These are phyloP conservation scores for Bombyx huttoni DNA, from an alignment of 2,888 invertebrate genomes.

Conservation along the genomic window DNA sequence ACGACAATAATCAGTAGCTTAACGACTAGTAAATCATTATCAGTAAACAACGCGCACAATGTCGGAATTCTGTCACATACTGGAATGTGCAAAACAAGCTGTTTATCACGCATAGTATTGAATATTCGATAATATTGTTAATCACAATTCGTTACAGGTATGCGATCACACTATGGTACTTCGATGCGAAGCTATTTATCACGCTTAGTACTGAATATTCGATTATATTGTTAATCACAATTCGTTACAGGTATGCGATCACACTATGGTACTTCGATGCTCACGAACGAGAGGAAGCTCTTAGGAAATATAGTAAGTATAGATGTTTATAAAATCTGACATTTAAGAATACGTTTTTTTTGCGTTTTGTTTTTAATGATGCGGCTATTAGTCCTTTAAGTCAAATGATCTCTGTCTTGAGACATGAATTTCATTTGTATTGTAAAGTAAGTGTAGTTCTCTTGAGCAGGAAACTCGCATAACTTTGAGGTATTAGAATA, in stretches of 20 bases:
- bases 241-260: constrained; percentile 82
- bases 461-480: too few species aligned
- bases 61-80: too few species aligned
- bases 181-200: constrained; percentile 79
- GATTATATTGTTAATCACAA: not conserved
- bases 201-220: too few species aligned
- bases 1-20: too few species aligned
- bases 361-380: not conserved
- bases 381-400: too few species aligned
- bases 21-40: too few species aligned
- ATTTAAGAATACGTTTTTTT: not conserved
- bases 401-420: not conserved
- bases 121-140: too few species aligned
- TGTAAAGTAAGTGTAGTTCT: not conserved
- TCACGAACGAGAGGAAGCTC: constrained; percentile 83
- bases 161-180: constrained; percentile 94
- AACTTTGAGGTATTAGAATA: too few species aligned
- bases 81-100: too few species aligned
- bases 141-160: constrained; percentile 69
- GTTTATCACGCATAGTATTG: too few species aligned
- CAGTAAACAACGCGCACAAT: too few species aligned
- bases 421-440: not conserved
- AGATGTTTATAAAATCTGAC: too few species aligned
- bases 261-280: constrained; percentile 95
- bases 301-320: constrained; percentile 65